phyloP scores from a whole-genome alignment of 2,888 invertebrate species.

The Erynnis tages region DNA sequence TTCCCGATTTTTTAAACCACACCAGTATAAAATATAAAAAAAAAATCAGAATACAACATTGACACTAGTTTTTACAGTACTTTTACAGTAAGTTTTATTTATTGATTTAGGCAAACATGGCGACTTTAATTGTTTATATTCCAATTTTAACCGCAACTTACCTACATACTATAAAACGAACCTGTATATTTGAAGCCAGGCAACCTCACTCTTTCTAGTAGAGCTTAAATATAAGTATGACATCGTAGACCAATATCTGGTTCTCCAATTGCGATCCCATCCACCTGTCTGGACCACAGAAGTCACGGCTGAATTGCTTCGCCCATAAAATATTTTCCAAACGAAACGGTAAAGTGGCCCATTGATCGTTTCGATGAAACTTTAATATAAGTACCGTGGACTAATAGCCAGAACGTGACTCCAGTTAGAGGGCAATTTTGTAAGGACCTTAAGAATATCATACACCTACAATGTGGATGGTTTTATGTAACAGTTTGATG shows the following conservation, averaged over 20 bases:
- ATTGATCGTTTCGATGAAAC: slow-evolving; percentile 74
- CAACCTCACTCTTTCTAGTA: too few relatives aligned
- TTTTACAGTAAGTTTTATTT: too few relatives aligned
- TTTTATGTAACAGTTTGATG: slow-evolving; percentile 38
- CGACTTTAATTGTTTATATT: too few relatives aligned
- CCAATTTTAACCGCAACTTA: too few relatives aligned
- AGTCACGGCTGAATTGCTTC: slow-evolving; percentile 45
- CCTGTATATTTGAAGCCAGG: too few relatives aligned
- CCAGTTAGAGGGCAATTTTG: slow-evolving; percentile 65
- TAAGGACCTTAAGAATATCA: slow-evolving; percentile 67
- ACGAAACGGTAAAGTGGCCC: slow-evolving; percentile 56
- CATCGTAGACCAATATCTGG: neutral
- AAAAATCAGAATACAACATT: too few relatives aligned
- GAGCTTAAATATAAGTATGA: too few relatives aligned
- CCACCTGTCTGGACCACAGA: slow-evolving; percentile 38
- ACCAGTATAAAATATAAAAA: too few relatives aligned
- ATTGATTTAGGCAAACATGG: too few relatives aligned
- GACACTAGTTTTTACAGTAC: too few relatives aligned
- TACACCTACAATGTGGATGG: slow-evolving; percentile 67
- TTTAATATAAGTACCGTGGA: slow-evolving; percentile 71
- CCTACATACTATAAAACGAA: too few relatives aligned
- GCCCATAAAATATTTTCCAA: slow-evolving; percentile 64
- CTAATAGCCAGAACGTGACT: slow-evolving; percentile 76
- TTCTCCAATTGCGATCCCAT: slow-evolving; percentile 26
- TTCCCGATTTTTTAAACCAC: too few relatives aligned